phyloP scores from a whole-genome alignment of 2,113 vertebrate genomes.

The Actenoides lindsayi region DNA sequence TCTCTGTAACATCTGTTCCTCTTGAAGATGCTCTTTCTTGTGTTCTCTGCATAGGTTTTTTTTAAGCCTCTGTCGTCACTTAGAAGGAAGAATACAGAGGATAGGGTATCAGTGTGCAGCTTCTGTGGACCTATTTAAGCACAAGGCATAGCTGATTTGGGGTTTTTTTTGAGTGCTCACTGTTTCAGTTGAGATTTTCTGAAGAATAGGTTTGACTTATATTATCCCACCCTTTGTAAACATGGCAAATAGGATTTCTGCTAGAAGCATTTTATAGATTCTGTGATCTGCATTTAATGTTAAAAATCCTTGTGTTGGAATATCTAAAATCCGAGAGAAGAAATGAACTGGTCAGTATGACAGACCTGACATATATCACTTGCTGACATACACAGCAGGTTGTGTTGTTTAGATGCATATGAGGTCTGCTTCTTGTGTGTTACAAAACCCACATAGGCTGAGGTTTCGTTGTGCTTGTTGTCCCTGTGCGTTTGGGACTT shows the following conservation, averaged over 20 bases:
- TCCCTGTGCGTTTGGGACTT: background rate
- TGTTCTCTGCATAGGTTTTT: background rate
- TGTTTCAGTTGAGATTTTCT: background rate
- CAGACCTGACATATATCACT: background rate
- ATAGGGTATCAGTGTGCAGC: background rate
- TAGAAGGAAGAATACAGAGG: background rate
- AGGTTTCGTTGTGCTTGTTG: background rate
- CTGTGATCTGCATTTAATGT: background rate
- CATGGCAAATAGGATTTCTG: background rate
- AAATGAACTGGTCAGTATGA: background rate
- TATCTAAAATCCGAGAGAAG: background rate
- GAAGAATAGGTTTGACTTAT: background rate
- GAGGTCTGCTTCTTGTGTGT: fast-evolving
- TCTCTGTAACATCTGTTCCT: background rate
- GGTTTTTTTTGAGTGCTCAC: background rate
- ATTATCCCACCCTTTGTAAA: background rate
- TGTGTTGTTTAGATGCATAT: background rate
- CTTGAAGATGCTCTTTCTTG: background rate
- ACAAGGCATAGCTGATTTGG: background rate
- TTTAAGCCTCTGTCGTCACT: background rate
- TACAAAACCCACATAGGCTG: background rate
- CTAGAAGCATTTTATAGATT: background rate
- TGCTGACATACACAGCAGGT: background rate
- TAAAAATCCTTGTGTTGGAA: background rate
- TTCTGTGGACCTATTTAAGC: background rate